Conservation (phyloP, 2,797 vertebrate genomes). For the Pampus argenteus region DNA sequence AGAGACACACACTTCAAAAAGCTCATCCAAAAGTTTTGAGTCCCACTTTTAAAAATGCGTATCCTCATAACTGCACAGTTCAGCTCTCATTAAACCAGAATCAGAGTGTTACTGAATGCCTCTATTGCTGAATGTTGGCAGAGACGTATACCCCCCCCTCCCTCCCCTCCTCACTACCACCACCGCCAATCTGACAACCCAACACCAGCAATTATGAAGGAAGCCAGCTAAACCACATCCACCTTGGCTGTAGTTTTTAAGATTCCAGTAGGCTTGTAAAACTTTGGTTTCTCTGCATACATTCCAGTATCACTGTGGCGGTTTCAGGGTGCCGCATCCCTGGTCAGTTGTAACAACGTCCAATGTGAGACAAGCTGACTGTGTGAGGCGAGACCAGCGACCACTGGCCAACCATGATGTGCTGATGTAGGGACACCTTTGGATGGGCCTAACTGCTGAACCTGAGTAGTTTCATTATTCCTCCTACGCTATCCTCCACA, state of each 20-base stretch:
- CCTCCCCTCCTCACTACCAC: conserved; percentile 47
- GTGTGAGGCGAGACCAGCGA: conserved; percentile 38
- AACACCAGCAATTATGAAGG: conserved; percentile 87
- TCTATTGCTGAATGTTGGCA: conserved; percentile 81
- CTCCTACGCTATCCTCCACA: conserved; percentile 56
- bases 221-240: conserved; percentile 87
- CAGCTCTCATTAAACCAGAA: conserved; percentile 68
- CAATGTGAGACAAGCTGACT: conserved; percentile 63
- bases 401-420: conserved; percentile 48
- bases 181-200: conserved; percentile 83
- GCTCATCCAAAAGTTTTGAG: conserved; percentile 20
- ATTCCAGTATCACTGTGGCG: conserved; percentile 79
- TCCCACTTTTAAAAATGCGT: conserved; percentile 37
- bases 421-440: conserved; percentile 51
- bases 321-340: conserved; percentile 69
- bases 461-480: conserved; percentile 49
- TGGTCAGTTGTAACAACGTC: conserved; percentile 64
- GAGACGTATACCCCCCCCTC: conserved; percentile 45
- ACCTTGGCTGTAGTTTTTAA: conserved; percentile 84
- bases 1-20: conserved; percentile 27
- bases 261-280: conserved; percentile 85
- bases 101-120: conserved; percentile 74
- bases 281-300: conserved; percentile 75
- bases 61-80: conserved; percentile 59
- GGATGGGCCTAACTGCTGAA: conserved; percentile 41